A percentile compares a stretch with the other conserved stretches of the same genome.
Conservation (phyloP, 2,888 invertebrate species). For the Nomada ferruginata region DNA sequence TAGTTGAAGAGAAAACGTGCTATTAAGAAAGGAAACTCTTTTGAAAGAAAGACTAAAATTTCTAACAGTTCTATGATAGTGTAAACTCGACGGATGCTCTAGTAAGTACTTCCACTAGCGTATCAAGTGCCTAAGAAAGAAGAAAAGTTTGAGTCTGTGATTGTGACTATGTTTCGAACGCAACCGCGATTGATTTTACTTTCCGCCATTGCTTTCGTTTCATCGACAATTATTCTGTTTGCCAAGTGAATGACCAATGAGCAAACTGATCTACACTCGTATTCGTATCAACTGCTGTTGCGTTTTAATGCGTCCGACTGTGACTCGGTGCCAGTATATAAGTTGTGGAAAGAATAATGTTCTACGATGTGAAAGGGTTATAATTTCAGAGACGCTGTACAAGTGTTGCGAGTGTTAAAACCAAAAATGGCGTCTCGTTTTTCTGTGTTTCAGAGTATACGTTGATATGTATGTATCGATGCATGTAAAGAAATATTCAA, state of each 20-base stretch:
- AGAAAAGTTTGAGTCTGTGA: slow-evolving; percentile 58
- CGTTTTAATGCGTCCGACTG: slow-evolving; percentile 12
- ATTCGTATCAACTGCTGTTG: slow-evolving; percentile 26
- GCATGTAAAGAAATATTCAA: slow-evolving; percentile 46
- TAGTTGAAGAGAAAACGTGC: slow-evolving; percentile 67
- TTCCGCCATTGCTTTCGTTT: not conserved
- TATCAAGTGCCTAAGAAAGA: slow-evolving; percentile 68
- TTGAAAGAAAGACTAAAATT: slow-evolving; percentile 58
- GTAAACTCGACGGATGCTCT: slow-evolving; percentile 64
- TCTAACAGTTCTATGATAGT: slow-evolving; percentile 60
- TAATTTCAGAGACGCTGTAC: slow-evolving; percentile 42
- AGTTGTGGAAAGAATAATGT: slow-evolving; percentile 33
- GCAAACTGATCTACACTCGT: not conserved
- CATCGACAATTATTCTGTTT: not conserved
- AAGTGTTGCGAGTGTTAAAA: slow-evolving; percentile 32
- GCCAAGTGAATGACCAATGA: no score
- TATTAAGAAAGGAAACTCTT: slow-evolving; percentile 57
- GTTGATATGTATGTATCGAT: slow-evolving; percentile 27
- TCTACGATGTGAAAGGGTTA: slow-evolving; percentile 52
- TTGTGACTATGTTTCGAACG: slow-evolving; percentile 34
- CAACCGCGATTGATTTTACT: slow-evolving; percentile 39
- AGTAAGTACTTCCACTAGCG: slow-evolving; percentile 60
- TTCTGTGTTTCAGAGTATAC: not conserved
- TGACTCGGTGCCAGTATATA: slow-evolving; percentile 26
- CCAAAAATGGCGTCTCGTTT: slow-evolving; percentile 29